phyloP scores from a whole-genome alignment of 1,140 invertebrate species.

The Lasioglossum baleicum region DNA sequence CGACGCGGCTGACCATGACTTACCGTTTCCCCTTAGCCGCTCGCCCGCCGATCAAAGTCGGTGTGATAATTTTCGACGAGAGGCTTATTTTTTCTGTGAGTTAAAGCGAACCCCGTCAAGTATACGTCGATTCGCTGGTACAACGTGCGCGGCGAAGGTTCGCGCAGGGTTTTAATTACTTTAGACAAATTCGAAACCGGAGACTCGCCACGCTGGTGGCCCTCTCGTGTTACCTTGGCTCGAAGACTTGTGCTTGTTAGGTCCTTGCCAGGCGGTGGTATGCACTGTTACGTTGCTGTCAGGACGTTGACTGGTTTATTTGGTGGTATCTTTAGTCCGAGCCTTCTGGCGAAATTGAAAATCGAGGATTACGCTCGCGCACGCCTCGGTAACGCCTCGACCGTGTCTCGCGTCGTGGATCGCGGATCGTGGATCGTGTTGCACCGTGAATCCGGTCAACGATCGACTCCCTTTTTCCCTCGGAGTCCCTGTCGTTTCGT shows the following conservation, averaged over 20 bases:
- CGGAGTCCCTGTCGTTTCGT: neutral
- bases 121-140: constrained; percentile 38
- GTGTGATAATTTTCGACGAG: too few relatives aligned
- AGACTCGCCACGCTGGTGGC: constrained; percentile 63
- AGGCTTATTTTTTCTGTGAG: constrained; percentile 23
- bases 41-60: neutral
- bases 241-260: constrained; percentile 56
- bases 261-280: constrained; percentile 45
- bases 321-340: constrained; percentile 43
- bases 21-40: too few relatives aligned
- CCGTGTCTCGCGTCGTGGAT: neutral
- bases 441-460: neutral
- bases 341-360: constrained; percentile 42
- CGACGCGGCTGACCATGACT: too few relatives aligned
- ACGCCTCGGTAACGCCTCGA: constrained; percentile 11
- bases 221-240: constrained; percentile 63
- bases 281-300: constrained; percentile 40
- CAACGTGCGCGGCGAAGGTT: constrained; percentile 36
- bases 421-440: constrained; percentile 6
- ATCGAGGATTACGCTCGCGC: constrained; percentile 31
- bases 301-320: constrained; percentile 50
- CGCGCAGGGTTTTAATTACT: constrained; percentile 62
- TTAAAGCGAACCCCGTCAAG: constrained; percentile 33
- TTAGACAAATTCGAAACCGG: constrained; percentile 66
- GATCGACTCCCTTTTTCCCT: neutral